Evolutionary conservation across 2,888 invertebrate genomes (phyloP), one percentile per base, ranked within the genome.

Genomic region (Dasysyrphus albostriatus): DNA sequence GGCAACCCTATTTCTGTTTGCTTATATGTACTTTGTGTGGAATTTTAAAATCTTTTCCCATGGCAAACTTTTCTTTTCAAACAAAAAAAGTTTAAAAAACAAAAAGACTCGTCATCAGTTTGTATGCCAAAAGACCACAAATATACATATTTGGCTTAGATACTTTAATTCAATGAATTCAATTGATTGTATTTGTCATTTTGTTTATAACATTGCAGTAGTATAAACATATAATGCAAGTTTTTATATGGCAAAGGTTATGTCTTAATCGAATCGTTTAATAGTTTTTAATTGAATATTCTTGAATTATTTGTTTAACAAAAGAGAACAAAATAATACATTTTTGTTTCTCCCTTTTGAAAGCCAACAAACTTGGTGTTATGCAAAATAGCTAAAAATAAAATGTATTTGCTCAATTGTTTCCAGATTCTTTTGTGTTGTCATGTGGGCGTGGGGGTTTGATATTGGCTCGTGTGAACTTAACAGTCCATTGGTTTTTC

Each of bases 211-310:
- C 6, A n/a, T 47, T 44, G 42, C 32, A 34, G 3, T 9, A 2
- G 32, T 32, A n/a, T n/a, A 32, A 6, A 0, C 5, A 1, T 44
- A 44, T n/a, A 0, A 1, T 59, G 10, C 32, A 5, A 32, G 5
- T 7, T 32, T 32, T 32, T 37, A 3, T 47, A 47, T 65, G 32
- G 16, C 65, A 67, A 67, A 67, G 67, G 49, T 49, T 67, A 12
- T 32, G 34, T 16, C 19, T 19, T 19, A 67, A 67, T 67, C 16
- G 49, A 67, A 47, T 16, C 49, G 67, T 49, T 67, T 49, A 19
- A 67, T 49, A 49, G 34, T 67, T 67, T 67, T 49, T 67, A 32
- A 67, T 67, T 67, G 19, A 67, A 67, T 37, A 24, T 67, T 49
- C 67, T 67, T 47, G 16, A 37, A 37, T 59, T 19, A 14, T 32